Evolutionary conservation across 1,140 invertebrate genomes (phyloP), one percentile per base, ranked within the genome.

Genomic region (Micrasema minimum): DNA sequence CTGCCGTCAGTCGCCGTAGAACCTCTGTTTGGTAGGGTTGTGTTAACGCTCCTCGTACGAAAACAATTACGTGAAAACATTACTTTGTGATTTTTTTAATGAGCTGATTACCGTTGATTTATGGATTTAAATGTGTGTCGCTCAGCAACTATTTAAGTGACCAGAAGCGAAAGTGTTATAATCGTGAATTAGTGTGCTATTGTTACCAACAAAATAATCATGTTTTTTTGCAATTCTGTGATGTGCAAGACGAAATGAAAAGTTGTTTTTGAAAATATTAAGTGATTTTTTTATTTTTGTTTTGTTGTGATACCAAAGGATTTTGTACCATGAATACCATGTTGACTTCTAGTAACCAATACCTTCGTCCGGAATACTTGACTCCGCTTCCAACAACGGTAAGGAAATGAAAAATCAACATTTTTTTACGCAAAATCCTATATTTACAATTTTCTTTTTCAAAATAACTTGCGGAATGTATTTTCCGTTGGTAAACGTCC

Each of bases 351-450:
- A 91, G 89, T 79, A 94, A 93, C 85, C 94, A 96, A 86, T 96
- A 96, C 84, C 87, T 96, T 79, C 88, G 93, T 84, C 94, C 94
- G 87, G 94, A 96, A 85, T 96, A 96, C 82, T 87, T 96, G 79
- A 92, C 93, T 77, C 93, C 94, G 75, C 84, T 95, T 74, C 93
- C 94, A 68, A 95, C 93, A 50, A 94, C 93, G 87, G 93, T 96
- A 88, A 89, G 92, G n/a, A n/a, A n/a, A n/a, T n/a, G n/a, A n/a
- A n/a, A n/a, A n/a, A n/a, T n/a, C n/a, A n/a, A n/a, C n/a, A n/a
- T n/a, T n/a, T n/a, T n/a, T n/a, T n/a, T n/a, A n/a, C n/a, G n/a
- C n/a, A n/a, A n/a, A n/a, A n/a, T n/a, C n/a, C n/a, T n/a, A n/a
- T n/a, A n/a, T n/a, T n/a, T n/a, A n/a, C n/a, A n/a, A n/a, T n/a